Percentiles rank a stretch among this genome's conserved stretches.
phyloP scores from a whole-genome alignment of 2,113 vertebrate species.

The Pseudois nayaur region DNA sequence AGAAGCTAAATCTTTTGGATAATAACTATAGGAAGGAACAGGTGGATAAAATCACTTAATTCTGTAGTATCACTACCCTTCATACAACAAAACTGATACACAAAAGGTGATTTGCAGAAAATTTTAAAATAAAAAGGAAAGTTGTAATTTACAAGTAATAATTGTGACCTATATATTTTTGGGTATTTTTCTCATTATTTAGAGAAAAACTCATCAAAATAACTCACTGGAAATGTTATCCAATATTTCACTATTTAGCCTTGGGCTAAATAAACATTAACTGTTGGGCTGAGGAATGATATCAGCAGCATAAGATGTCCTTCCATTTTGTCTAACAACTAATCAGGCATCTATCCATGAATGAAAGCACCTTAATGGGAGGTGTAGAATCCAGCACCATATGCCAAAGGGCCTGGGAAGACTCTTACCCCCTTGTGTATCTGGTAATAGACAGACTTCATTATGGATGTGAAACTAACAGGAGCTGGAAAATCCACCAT shows the following conservation, averaged over 20 bases:
- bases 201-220: not conserved
- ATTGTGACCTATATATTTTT: not conserved
- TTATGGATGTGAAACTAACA: not conserved
- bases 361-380: not conserved
- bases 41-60: not conserved
- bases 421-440: not conserved
- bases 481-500: not conserved
- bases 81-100: not conserved
- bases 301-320: not conserved
- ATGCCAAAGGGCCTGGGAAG: no score
- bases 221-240: not conserved
- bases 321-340: not conserved
- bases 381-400: not conserved
- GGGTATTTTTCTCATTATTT: not conserved
- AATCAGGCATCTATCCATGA: not conserved
- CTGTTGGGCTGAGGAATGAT: not conserved
- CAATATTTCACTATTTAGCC: not conserved
- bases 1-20: not conserved
- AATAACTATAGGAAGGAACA: not conserved
- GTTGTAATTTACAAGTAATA: not conserved
- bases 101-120: not conserved
- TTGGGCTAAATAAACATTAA: not conserved
- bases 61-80: not conserved
- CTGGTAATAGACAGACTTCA: not conserved
- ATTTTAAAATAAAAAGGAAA: conserved; percentile 18